These are phyloP conservation scores for Mythimna vitellina DNA, from an alignment of 2,888 invertebrate species.

Conservation along the genomic window DNA sequence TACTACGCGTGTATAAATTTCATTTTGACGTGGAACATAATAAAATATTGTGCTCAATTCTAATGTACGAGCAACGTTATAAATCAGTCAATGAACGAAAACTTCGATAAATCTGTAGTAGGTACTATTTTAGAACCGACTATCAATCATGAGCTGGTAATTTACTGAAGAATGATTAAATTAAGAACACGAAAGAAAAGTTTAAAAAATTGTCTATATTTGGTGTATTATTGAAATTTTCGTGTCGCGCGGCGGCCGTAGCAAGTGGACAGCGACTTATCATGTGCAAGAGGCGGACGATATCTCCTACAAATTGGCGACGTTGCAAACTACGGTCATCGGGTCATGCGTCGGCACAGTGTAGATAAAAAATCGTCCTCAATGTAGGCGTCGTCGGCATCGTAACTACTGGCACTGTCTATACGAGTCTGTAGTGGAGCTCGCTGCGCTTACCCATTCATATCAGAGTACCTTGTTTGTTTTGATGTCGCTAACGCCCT, in stretches of 20 bases:
- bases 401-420: conserved; percentile 57
- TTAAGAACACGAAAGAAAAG: conserved; percentile 29
- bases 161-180: conserved; percentile 32
- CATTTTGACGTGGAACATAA: conserved; percentile 2
- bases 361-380: conserved; percentile 76
- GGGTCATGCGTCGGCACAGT: conserved; percentile 72
- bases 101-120: conserved; percentile 23
- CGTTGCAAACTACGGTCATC: conserved; percentile 78
- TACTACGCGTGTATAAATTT: conserved; percentile 14
- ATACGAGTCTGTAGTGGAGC: conserved; percentile 55
- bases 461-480: conserved; percentile 47
- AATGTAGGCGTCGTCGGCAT: conserved; percentile 53
- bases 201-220: conserved; percentile 20
- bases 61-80: conserved; percentile 14
- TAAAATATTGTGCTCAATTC: conserved; percentile 18
- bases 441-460: conserved; percentile 52
- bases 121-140: conserved; percentile 25
- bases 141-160: conserved; percentile 23
- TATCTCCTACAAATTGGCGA: conserved; percentile 81
- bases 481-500: conserved; percentile 46
- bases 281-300: conserved; percentile 62
- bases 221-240: conserved; percentile 36
- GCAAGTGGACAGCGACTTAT: conserved; percentile 56
- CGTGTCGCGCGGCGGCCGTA: conserved; percentile 15
- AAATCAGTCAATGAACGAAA: conserved; percentile 38